Conservation (phyloP, 2,888 invertebrate genomes). For the Acanthosoma haemorrhoidale region DNA sequence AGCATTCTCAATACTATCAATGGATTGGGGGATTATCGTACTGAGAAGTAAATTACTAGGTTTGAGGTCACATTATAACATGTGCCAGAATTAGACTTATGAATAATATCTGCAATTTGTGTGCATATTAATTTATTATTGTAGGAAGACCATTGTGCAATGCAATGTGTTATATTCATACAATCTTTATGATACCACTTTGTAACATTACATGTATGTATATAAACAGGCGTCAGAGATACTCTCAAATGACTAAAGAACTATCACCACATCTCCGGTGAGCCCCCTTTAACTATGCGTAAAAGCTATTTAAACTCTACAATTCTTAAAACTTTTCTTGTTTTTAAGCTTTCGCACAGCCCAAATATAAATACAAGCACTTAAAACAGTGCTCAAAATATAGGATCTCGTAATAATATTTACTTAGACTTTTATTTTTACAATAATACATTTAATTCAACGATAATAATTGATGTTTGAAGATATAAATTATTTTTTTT, state of each 20-base stretch:
- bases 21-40: conserved; percentile 18
- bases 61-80: conserved; percentile 28
- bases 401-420: conserved; percentile 41
- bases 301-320: conserved; percentile 42
- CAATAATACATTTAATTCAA: conserved; percentile 39
- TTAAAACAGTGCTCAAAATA: conserved; percentile 61
- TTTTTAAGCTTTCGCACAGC: conserved; percentile 53
- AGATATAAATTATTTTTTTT: conserved; percentile 30
- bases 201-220: conserved; percentile 10
- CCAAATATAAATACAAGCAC: conserved; percentile 57
- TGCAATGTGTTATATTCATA: conserved; percentile 35
- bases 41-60: conserved; percentile 19
- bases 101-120: conserved; percentile 25
- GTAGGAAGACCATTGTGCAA: conserved; percentile 34
- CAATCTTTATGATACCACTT: conserved; percentile 17
- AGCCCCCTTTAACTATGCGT: conserved; percentile 39
- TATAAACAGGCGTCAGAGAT: conserved; percentile 31
- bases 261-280: conserved; percentile 31
- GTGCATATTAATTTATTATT: conserved; percentile 28
- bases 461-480: conserved; percentile 38
- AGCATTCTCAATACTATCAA: conserved; percentile 22
- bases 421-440: conserved; percentile 41
- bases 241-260: conserved; percentile 36
- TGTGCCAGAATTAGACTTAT: conserved; percentile 27
- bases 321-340: conserved; percentile 41